Conservation (phyloP, 1,140 invertebrate genomes). For the Drosophila burlai region DNA sequence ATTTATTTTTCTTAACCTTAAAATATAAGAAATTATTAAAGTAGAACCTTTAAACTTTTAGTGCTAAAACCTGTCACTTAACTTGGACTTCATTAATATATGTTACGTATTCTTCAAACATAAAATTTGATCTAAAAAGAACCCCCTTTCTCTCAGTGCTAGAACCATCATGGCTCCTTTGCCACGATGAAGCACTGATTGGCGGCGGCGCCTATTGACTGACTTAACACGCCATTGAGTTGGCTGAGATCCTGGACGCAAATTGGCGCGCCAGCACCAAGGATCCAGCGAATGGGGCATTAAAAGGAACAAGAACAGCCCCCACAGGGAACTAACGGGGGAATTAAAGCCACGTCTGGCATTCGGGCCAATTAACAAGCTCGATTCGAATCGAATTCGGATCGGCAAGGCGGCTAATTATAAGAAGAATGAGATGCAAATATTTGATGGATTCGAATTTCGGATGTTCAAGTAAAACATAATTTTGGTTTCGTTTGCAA, state of each 20-base stretch:
- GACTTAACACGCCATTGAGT: slow-evolving; percentile 83
- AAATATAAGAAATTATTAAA: not conserved
- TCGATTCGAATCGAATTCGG: slow-evolving; percentile 34
- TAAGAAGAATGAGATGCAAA: slow-evolving; percentile 44
- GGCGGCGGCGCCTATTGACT: slow-evolving; percentile 82
- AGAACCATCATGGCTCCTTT: slow-evolving; percentile 22
- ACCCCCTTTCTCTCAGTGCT: not conserved
- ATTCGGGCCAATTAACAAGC: slow-evolving; percentile 73
- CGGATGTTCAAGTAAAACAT: not conserved
- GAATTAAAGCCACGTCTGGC: slow-evolving; percentile 57
- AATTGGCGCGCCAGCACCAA: slow-evolving; percentile 63
- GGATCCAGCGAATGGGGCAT: slow-evolving; percentile 35
- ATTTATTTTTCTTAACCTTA: too few relatives aligned
- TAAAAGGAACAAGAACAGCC: slow-evolving; percentile 44
- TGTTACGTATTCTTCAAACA: too few relatives aligned
- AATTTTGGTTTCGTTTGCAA: not conserved
- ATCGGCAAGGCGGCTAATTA: slow-evolving; percentile 62
- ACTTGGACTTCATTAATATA: too few relatives aligned
- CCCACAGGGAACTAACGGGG: slow-evolving; percentile 26
- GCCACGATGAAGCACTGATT: slow-evolving; percentile 75
- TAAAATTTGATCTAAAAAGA: not conserved
- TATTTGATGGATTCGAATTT: not conserved
- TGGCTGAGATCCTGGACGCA: slow-evolving; percentile 54
- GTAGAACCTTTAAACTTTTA: not conserved
- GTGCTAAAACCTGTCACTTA: not conserved